Conservation (phyloP, 2,888 invertebrate species). For the Noctua janthina region DNA sequence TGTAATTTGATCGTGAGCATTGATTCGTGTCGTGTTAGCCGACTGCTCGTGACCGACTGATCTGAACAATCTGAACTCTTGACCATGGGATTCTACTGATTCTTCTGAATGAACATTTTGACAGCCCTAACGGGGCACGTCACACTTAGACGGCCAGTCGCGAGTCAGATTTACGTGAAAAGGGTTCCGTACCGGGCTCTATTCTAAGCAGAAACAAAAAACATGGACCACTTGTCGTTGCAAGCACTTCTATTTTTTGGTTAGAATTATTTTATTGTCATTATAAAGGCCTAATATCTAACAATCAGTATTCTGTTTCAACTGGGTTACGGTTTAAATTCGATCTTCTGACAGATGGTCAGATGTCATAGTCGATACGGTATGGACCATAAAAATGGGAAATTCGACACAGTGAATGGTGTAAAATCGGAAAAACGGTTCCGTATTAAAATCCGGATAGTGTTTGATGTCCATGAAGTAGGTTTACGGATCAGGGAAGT, state of each 20-base stretch:
- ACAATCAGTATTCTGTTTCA: neutral
- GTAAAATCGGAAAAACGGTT: slow-evolving; percentile 66
- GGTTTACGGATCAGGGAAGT: slow-evolving; percentile 60
- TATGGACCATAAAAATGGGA: slow-evolving; percentile 50
- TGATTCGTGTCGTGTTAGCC: slow-evolving; percentile 74
- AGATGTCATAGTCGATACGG: neutral
- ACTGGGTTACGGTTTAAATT: neutral
- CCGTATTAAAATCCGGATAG: slow-evolving; percentile 56
- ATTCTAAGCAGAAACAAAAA: too few species aligned
- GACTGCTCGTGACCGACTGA: slow-evolving; percentile 77
- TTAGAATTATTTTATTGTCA: neutral
- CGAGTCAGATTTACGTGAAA: neutral
- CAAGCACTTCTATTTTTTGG: neutral
- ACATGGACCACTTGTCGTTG: too few species aligned
- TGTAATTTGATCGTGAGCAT: slow-evolving; percentile 75
- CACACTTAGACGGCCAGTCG: slow-evolving; percentile 56
- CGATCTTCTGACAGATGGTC: neutral
- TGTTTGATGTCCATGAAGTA: slow-evolving; percentile 56
- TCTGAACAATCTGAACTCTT: slow-evolving; percentile 69
- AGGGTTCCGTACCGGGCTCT: slow-evolving; percentile 5
- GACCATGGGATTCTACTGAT: slow-evolving; percentile 63
- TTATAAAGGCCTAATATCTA: neutral
- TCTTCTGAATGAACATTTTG: slow-evolving; percentile 58
- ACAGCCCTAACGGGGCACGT: slow-evolving; percentile 74
- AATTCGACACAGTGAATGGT: slow-evolving; percentile 64